Evolutionary conservation across 1,140 invertebrate species (phyloP).

Genomic region (Tyrophagus putrescentiae): DNA sequence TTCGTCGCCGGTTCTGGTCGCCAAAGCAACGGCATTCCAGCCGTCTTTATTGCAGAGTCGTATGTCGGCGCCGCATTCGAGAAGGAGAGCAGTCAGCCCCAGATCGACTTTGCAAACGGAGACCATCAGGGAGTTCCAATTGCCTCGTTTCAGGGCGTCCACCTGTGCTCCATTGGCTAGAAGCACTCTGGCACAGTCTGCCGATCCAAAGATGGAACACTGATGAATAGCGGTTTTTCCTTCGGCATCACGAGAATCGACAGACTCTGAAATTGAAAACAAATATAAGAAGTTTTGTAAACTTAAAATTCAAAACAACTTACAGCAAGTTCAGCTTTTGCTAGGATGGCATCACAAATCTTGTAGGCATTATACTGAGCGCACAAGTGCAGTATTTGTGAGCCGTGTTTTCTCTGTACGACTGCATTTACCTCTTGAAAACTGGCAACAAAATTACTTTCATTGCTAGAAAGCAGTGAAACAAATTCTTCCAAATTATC

Average conservation of each 20-base stretch:
- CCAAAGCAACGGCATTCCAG: slow-evolving; percentile 48
- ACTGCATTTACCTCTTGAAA: slow-evolving; percentile 4
- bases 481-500: too few species aligned
- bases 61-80: slow-evolving; percentile 38
- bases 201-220: not conserved
- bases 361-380: not conserved
- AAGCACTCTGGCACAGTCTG: not conserved
- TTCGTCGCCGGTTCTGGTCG: slow-evolving; percentile 41
- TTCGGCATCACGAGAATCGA: slow-evolving; percentile 6
- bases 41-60: slow-evolving; percentile 49
- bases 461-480: too few species aligned
- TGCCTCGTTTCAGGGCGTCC: slow-evolving; percentile 45
- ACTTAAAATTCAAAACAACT: not conserved
- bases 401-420: not conserved
- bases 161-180: slow-evolving; percentile 25
- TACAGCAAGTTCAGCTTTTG: not conserved
- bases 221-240: slow-evolving; percentile 15
- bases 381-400: slow-evolving; percentile 5
- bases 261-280: not conserved
- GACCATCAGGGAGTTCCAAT: slow-evolving; percentile 57
- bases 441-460: too few species aligned
- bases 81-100: slow-evolving; percentile 37
- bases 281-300: not conserved
- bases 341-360: not conserved
- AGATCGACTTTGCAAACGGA: slow-evolving; percentile 40